phyloP scores from a whole-genome alignment of 1,140 invertebrate genomes.

The Drosophila lini region DNA sequence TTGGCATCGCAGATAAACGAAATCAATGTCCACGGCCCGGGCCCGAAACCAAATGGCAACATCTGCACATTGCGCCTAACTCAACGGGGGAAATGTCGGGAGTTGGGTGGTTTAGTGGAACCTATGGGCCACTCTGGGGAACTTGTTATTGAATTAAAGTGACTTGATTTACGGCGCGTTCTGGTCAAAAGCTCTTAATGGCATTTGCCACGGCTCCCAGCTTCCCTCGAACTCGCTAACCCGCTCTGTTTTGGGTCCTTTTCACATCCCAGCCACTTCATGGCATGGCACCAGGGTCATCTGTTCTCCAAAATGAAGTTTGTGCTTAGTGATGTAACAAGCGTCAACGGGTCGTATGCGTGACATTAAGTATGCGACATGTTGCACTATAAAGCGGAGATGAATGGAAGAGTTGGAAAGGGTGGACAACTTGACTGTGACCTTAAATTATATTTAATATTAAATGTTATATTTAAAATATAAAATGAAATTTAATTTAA shows the following conservation, averaged over 20 bases:
- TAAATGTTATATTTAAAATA: too few relatives aligned
- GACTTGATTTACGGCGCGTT: slow-evolving; percentile 52
- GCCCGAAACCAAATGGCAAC: slow-evolving; percentile 48
- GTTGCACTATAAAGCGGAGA: slow-evolving; percentile 5
- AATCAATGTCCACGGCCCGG: slow-evolving; percentile 44
- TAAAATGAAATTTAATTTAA: background rate
- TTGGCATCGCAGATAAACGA: slow-evolving; percentile 55
- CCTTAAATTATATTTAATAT: background rate
- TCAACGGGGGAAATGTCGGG: background rate
- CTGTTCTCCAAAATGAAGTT: slow-evolving; percentile 39
- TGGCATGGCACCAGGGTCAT: slow-evolving; percentile 10
- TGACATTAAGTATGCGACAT: slow-evolving; percentile 35
- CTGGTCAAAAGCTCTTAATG: slow-evolving; percentile 54
- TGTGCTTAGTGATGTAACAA: slow-evolving; percentile 24
- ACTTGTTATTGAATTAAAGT: slow-evolving; percentile 56
- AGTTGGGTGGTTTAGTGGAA: background rate
- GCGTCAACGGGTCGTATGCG: slow-evolving; percentile 37
- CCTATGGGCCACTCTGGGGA: slow-evolving; percentile 45
- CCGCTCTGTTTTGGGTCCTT: slow-evolving; percentile 1
- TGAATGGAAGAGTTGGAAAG: background rate
- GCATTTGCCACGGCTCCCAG: slow-evolving; percentile 40
- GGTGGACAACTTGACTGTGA: background rate
- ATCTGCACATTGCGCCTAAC: slow-evolving; percentile 31
- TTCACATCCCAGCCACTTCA: background rate
- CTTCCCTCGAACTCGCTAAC: slow-evolving; percentile 18